Percentiles rank a stretch among this genome's conserved stretches.
Conservation (phyloP, 2,113 vertebrate genomes). For the Ochotona curzoniae region DNA sequence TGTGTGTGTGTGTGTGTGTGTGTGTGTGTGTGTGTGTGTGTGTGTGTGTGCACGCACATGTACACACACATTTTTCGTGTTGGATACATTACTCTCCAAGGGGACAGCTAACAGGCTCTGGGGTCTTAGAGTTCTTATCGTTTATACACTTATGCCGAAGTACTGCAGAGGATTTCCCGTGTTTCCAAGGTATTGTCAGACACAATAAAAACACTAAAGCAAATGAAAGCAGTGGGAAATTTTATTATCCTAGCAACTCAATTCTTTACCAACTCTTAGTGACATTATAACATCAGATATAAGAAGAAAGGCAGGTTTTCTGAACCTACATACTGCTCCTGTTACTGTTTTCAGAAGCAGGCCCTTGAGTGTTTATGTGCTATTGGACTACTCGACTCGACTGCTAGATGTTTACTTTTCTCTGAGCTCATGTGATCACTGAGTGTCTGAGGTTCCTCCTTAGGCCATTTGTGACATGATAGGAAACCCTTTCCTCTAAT, state of each 20-base stretch:
- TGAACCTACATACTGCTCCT: neutral
- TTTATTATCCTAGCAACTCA: constrained; percentile 17
- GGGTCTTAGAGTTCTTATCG: neutral
- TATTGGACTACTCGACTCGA: neutral
- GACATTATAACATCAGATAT: neutral
- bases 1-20: neutral
- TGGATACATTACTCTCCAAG: neutral
- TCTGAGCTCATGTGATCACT: neutral
- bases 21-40: neutral
- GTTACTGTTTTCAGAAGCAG: constrained; percentile 24
- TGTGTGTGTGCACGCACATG: neutral
- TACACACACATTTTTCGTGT: too few species aligned
- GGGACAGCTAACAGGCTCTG: neutral
- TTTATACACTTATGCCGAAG: neutral
- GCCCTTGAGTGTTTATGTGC: neutral
- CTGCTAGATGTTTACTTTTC: neutral
- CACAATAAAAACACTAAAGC: neutral
- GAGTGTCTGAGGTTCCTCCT: neutral
- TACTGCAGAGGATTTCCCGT: neutral
- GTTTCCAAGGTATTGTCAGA: neutral
- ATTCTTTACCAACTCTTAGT: constrained; percentile 36
- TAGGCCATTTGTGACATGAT: neutral
- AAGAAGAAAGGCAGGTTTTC: constrained; percentile 25
- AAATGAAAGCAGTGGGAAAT: constrained; percentile 30
- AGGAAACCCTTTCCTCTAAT: neutral